A percentile compares a stretch with the other conserved stretches of the same genome.
Evolutionary conservation across 2,888 invertebrate genomes (phyloP).

Genomic region (Ochropleura plecta): DNA sequence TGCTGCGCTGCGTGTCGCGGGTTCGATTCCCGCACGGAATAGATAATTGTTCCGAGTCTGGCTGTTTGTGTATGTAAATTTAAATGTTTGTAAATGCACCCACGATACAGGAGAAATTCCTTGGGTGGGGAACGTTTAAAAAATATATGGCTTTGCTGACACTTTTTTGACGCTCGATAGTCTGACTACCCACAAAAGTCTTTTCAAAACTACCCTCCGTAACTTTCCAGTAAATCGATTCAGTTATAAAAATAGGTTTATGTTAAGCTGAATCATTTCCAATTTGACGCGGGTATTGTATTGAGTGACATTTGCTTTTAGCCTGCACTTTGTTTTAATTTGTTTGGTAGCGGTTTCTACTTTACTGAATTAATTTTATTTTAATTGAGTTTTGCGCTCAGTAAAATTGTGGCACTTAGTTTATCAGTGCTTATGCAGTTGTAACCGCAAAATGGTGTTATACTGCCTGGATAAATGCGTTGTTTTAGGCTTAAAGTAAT

Average conservation of each 20-base stretch:
- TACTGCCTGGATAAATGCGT: background rate
- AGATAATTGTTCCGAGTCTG: too few relatives aligned
- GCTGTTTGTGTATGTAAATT: too few relatives aligned
- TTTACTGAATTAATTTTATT: conserved; percentile 42
- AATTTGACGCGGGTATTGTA: conserved; percentile 29
- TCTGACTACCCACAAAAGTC: conserved; percentile 25
- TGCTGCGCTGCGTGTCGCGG: too few relatives aligned
- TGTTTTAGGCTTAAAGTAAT: background rate
- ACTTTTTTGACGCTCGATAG: background rate
- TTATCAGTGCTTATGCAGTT: background rate
- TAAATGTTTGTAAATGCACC: too few relatives aligned
- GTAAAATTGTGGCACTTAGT: conserved; percentile 7
- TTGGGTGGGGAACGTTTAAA: too few relatives aligned
- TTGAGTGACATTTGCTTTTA: conserved; percentile 38
- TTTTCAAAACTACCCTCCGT: conserved; percentile 6
- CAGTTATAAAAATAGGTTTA: conserved; percentile 32
- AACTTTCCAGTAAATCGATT: conserved; percentile 22
- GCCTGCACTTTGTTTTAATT: conserved; percentile 45
- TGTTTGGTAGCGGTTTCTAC: conserved; percentile 27
- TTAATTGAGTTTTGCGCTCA: conserved; percentile 26
- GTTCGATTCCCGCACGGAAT: too few relatives aligned
- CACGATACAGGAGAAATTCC: too few relatives aligned
- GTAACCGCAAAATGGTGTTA: background rate
- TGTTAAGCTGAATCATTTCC: conserved; percentile 16
- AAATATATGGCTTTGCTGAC: too few relatives aligned